Evolutionary conservation across 2,888 invertebrate species (phyloP).

Genomic region (Heliconius ismenius): DNA sequence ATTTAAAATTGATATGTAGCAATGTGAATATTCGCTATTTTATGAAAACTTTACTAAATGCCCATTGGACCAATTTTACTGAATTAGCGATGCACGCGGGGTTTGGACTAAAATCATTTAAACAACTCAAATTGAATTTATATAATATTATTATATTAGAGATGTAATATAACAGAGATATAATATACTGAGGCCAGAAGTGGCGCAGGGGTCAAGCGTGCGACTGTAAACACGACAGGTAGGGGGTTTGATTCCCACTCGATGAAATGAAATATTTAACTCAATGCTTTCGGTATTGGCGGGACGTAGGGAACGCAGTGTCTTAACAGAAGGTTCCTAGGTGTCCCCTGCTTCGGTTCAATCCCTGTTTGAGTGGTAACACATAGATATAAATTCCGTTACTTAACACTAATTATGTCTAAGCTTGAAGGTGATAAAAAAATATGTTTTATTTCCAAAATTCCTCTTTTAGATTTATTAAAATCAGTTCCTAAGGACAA

Average conservation of each 20-base stretch:
- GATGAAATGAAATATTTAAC: not conserved
- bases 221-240: not conserved
- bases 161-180: not conserved
- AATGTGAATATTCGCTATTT: no score
- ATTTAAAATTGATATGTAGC: no score
- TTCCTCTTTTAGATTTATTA: not conserved
- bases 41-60: not conserved
- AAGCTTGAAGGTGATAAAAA: not conserved
- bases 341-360: not conserved
- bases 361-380: no score
- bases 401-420: not conserved
- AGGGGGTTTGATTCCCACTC: not conserved
- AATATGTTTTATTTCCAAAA: not conserved
- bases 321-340: not conserved
- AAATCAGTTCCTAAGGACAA: conserved; percentile 2
- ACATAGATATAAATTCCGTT: not conserved
- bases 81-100: not conserved
- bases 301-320: not conserved
- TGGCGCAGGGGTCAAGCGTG: not conserved
- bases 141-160: not conserved
- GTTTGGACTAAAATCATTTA: not conserved
- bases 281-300: not conserved
- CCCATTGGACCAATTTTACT: not conserved
- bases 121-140: not conserved
- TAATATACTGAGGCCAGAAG: not conserved